Conservation (phyloP, 1,140 invertebrate species). For the Drosophila nigrodunni region DNA sequence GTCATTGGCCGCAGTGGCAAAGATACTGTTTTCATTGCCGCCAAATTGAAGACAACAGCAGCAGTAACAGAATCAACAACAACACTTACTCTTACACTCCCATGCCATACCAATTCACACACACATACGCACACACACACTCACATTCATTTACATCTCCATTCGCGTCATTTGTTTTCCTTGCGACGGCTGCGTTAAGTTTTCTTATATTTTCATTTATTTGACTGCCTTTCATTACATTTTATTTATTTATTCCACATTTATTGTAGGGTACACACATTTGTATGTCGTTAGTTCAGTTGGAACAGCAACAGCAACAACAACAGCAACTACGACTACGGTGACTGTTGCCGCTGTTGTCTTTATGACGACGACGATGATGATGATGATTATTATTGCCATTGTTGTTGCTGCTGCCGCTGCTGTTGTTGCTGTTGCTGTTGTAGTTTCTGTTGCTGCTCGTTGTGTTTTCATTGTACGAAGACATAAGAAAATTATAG, state of each 20-base stretch:
- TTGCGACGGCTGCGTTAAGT: conserved; percentile 63
- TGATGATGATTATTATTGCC: conserved; percentile 50
- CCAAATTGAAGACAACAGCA: conserved; percentile 50
- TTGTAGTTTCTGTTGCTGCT: conserved; percentile 35
- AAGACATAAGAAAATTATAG: conserved; percentile 84
- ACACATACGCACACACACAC: conserved; percentile 12
- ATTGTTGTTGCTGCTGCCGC: conserved; percentile 35
- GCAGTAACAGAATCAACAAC: conserved; percentile 14
- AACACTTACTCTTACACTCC: conserved; percentile 15
- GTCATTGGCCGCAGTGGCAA: conserved; percentile 34
- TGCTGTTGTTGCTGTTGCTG: conserved; percentile 34
- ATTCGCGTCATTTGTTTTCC: conserved; percentile 35
- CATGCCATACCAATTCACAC: conserved; percentile 16
- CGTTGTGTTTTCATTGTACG: conserved; percentile 75
- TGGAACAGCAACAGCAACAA: conserved; percentile 32
- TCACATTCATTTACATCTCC: conserved; percentile 22
- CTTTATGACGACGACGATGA: conserved; percentile 33
- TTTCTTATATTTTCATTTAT: conserved; percentile 80
- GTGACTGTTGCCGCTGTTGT: conserved; percentile 38
- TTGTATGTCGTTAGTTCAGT: conserved; percentile 74
- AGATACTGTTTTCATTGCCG: conserved; percentile 42
- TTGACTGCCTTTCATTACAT: conserved; percentile 79
- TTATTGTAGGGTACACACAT: conserved; percentile 73
- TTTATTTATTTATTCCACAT: conserved; percentile 82
- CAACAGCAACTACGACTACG: conserved; percentile 52